Conservation (phyloP, 23 tunicate genomes). For the Trididemnum miniatum region DNA sequence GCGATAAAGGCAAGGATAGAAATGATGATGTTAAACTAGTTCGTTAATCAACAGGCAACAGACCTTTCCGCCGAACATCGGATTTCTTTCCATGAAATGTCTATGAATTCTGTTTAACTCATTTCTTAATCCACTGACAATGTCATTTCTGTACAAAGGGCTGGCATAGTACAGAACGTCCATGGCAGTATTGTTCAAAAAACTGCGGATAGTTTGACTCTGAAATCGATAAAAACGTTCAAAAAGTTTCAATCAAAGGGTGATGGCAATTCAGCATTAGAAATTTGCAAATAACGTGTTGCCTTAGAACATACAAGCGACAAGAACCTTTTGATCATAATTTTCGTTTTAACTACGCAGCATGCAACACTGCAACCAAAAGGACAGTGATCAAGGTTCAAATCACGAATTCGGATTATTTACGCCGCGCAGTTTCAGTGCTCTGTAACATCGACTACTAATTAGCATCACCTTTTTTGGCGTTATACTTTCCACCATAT, state of each 20-base stretch:
- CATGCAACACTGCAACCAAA: no score
- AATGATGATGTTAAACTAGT: no score
- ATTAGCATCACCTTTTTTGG: conserved; percentile 56
- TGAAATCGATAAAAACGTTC: neutral
- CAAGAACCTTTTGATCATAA: no score
- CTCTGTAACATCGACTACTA: no score
- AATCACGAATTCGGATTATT: neutral
- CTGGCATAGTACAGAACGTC: conserved; percentile 91
- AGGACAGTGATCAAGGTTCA: neutral
- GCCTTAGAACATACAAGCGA: no score
- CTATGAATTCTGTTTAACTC: conserved; percentile 55
- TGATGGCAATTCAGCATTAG: neutral
- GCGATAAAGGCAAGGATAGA: no score
- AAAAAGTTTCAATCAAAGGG: neutral
- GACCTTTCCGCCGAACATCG: conserved; percentile 74
- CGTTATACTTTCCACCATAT: conserved; percentile 68
- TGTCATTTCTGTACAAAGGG: conserved; percentile 58
- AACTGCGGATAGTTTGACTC: conserved; percentile 65
- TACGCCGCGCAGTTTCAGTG: neutral
- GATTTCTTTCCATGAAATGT: conserved; percentile 66
- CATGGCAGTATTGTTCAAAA: conserved; percentile 81
- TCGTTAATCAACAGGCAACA: no score
- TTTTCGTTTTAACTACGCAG: no score
- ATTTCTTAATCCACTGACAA: conserved; percentile 50
- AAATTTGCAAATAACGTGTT: no score